These are phyloP conservation scores for Platanista minor DNA, from an alignment of 2,113 vertebrate species.

Conservation along the genomic window DNA sequence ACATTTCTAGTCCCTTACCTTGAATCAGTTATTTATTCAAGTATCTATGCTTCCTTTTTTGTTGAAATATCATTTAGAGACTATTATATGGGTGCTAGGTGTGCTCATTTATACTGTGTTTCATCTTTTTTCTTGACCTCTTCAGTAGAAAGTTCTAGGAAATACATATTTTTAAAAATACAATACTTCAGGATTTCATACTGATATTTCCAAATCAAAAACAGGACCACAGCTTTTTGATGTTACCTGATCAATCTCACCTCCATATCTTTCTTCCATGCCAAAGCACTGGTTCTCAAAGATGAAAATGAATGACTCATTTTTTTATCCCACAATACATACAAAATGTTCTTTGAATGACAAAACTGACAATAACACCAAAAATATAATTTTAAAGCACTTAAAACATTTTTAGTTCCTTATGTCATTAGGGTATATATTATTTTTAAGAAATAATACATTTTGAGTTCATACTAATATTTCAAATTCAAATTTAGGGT, in stretches of 20 bases:
- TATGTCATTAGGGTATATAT: not conserved
- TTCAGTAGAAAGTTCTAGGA: not conserved
- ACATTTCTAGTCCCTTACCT: not conserved
- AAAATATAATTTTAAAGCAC: slow-evolving; percentile 1
- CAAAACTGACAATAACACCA: not conserved
- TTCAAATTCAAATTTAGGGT: not conserved
- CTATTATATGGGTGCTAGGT: not conserved
- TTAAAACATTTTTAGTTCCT: not conserved
- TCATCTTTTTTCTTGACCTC: not conserved
- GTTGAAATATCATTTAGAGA: not conserved
- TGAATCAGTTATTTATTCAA: not conserved
- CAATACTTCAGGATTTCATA: not conserved
- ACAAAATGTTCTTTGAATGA: not conserved
- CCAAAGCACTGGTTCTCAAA: not conserved
- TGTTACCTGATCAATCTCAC: not conserved
- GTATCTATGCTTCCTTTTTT: not conserved
- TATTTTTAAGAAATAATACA: not conserved
- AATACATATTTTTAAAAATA: not conserved
- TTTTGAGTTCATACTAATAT: not conserved
- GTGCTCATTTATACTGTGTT: not conserved
- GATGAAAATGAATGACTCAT: not conserved
- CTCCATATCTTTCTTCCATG: not conserved
- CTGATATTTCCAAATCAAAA: not conserved
- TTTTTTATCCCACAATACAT: not conserved
- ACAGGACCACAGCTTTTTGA: not conserved